Evolutionary conservation across 37 sponge, comb jelly and placozoan species (phyloP).

Genomic region (Ephydatia muelleri): DNA sequence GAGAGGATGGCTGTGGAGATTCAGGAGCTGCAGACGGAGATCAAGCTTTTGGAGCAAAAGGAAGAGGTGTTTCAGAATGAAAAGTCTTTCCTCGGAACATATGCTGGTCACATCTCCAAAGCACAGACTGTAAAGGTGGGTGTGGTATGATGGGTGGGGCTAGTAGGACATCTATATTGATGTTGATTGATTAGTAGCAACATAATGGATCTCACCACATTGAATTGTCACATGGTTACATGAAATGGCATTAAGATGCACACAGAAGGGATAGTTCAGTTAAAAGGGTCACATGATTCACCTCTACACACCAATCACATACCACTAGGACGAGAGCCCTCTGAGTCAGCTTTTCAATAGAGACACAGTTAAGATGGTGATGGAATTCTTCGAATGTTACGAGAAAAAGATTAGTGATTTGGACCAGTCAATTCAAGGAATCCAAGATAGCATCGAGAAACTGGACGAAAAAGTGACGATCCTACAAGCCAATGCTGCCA

Average conservation of each 20-base stretch:
- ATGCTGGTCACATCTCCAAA: constrained; percentile 32
- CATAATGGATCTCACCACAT: too few relatives aligned
- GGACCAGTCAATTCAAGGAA: constrained; percentile 9
- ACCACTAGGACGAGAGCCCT: background rate
- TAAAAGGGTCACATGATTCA: too few relatives aligned
- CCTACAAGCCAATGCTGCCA: constrained; percentile 35
- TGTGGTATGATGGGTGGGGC: too few relatives aligned
- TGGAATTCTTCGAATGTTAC: constrained; percentile 36
- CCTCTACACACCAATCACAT: background rate
- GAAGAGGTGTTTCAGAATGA: constrained; percentile 28
- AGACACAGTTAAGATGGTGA: constrained; percentile 12
- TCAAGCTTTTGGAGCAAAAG: constrained; percentile 2
- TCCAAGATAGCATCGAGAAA: background rate
- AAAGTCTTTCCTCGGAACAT: constrained; percentile 15
- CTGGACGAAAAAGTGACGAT: constrained; percentile 10
- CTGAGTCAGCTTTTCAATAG: constrained; percentile 17
- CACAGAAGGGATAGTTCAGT: too few relatives aligned
- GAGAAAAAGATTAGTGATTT: constrained; percentile 20
- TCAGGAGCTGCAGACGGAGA: constrained; percentile 3
- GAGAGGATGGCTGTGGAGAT: background rate
- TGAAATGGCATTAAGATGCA: too few relatives aligned
- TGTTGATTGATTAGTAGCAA: too few relatives aligned
- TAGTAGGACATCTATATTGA: too few relatives aligned
- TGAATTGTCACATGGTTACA: too few relatives aligned
- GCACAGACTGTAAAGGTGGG: constrained; percentile 27